Conservation (phyloP, 2,888 invertebrate species). For the Leptopilina syphax region DNA sequence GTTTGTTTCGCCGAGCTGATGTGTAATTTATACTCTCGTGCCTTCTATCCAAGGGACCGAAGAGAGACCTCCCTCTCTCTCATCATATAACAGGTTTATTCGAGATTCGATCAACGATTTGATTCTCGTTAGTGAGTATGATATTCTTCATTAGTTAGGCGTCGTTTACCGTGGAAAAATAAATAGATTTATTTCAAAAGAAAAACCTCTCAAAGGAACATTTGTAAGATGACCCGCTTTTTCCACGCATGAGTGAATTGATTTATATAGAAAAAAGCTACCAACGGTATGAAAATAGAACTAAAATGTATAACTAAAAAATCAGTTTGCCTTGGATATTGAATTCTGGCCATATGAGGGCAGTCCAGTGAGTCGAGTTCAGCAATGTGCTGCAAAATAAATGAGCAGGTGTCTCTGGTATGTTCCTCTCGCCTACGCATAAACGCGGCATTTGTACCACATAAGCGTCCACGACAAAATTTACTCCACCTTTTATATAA, state of each 20-base stretch:
- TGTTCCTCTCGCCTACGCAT: conserved; percentile 73
- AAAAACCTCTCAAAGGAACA: too few relatives aligned
- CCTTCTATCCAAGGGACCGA: neutral
- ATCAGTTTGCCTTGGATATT: conserved; percentile 18
- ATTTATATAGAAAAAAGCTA: neutral
- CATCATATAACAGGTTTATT: conserved; percentile 29
- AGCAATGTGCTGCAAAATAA: conserved; percentile 35
- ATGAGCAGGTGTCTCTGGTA: conserved; percentile 73
- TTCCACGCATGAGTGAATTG: too few relatives aligned
- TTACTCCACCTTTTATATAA: neutral
- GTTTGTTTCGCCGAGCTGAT: conserved; percentile 9
- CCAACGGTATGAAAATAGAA: neutral
- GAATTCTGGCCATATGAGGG: conserved; percentile 27
- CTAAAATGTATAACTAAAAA: neutral
- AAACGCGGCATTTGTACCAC: conserved; percentile 55
- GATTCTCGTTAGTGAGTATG: conserved; percentile 28
- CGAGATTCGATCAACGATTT: conserved; percentile 38
- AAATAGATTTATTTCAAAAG: too few relatives aligned
- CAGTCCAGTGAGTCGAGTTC: conserved; percentile 8
- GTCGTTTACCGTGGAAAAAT: neutral
- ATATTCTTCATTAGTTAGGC: conserved; percentile 34
- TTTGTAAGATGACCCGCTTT: too few relatives aligned
- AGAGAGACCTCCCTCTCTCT: too few relatives aligned
- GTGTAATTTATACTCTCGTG: conserved; percentile 32
- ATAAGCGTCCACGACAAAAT: conserved; percentile 21